Conservation (phyloP, 2,113 vertebrate species). For the Petroica traversi region DNA sequence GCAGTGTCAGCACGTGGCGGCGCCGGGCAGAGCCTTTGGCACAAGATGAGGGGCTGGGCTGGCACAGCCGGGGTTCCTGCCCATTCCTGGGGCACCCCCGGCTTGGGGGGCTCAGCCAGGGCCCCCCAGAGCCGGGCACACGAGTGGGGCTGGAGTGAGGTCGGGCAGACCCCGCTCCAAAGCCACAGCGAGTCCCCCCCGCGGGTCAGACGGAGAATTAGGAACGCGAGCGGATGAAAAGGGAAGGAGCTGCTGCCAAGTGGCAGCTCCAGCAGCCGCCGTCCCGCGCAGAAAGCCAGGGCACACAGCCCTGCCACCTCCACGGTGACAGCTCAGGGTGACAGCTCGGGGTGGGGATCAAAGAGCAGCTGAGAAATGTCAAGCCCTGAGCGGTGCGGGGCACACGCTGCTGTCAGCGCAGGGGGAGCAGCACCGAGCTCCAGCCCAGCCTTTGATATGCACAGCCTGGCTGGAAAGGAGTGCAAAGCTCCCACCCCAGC, state of each 20-base stretch:
- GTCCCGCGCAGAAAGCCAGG: neutral
- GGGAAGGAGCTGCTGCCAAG: neutral
- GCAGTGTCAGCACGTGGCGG: neutral
- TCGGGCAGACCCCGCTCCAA: accelerated
- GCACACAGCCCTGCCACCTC: neutral
- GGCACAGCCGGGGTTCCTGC: neutral
- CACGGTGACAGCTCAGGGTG: neutral
- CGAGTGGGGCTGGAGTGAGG: accelerated
- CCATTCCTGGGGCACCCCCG: accelerated
- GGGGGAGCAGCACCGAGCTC: neutral
- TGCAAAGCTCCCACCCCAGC: neutral
- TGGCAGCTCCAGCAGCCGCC: accelerated
- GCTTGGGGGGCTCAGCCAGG: accelerated
- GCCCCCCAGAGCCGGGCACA: accelerated
- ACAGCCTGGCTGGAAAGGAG: neutral
- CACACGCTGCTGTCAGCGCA: neutral
- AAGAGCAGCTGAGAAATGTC: neutral
- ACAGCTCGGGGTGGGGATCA: neutral
- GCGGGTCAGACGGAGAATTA: accelerated
- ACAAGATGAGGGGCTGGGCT: neutral
- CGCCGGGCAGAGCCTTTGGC: neutral
- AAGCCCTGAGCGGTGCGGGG: accelerated
- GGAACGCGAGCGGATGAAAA: neutral
- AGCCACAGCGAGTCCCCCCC: accelerated
- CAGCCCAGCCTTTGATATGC: neutral